phyloP scores from a whole-genome alignment of 1,140 invertebrate species.

The Cryptotermes secundus region DNA sequence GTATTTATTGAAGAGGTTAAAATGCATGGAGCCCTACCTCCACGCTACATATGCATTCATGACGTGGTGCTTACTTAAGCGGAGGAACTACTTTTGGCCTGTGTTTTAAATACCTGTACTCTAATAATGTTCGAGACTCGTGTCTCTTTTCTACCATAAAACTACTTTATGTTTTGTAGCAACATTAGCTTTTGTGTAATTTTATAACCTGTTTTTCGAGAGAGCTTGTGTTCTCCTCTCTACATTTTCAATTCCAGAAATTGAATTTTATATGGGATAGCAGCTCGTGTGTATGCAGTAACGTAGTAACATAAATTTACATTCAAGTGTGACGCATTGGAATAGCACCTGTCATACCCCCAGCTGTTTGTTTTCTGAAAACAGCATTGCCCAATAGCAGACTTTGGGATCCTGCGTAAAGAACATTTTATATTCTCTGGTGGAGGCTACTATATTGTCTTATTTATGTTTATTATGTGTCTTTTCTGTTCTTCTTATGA shows the following conservation, averaged over 20 bases:
- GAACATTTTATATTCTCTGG: background rate
- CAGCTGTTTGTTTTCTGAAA: background rate
- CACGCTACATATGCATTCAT: no score
- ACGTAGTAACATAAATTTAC: background rate
- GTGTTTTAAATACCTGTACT: no score
- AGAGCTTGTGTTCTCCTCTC: background rate
- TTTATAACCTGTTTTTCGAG: background rate
- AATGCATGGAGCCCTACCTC: no score
- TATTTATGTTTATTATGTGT: background rate
- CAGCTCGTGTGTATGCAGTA: background rate
- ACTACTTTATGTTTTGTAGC: background rate
- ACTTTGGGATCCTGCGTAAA: background rate
- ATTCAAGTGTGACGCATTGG: background rate
- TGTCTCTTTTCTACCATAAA: background rate
- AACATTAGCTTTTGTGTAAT: background rate
- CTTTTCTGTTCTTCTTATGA: background rate
- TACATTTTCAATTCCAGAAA: background rate
- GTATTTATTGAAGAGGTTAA: no score
- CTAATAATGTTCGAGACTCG: no score
- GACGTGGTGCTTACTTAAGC: no score
- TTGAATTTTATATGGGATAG: background rate
- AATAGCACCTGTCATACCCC: background rate
- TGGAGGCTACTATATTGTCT: background rate
- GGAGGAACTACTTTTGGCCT: no score
- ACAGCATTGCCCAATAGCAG: background rate